phyloP scores from a whole-genome alignment of 2,888 invertebrate species.

The Lepidocyrtoides sp. region DNA sequence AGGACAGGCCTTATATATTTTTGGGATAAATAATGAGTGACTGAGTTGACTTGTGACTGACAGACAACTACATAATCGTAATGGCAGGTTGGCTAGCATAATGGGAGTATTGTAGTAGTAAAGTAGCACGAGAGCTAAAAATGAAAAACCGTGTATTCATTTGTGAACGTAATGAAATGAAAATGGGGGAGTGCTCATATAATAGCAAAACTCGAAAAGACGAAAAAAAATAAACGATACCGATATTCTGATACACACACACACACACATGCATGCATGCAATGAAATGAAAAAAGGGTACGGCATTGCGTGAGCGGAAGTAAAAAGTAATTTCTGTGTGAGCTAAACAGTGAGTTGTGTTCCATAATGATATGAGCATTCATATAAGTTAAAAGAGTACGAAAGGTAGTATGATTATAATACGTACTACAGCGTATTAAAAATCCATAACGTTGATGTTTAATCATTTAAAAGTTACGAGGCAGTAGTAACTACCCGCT shows the following conservation, averaged over 20 bases:
- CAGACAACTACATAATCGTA: conserved; percentile 55
- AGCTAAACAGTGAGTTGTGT: background rate
- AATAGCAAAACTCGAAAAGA: background rate
- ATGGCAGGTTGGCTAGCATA: conserved; percentile 23
- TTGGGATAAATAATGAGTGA: conserved; percentile 48
- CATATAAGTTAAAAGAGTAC: background rate
- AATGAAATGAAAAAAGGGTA: background rate
- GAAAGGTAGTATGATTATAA: background rate
- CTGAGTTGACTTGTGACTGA: conserved; percentile 60
- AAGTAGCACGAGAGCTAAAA: conserved; percentile 12
- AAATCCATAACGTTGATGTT: conserved; percentile 28
- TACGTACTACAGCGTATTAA: conserved; percentile 23
- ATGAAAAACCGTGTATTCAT: background rate
- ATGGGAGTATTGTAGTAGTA: background rate
- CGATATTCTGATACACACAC: background rate
- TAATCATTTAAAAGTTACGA: conserved; percentile 88
- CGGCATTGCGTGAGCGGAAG: conserved; percentile 75
- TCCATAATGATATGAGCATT: background rate
- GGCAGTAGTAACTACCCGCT: conserved; percentile 4
- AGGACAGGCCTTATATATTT: conserved; percentile 48
- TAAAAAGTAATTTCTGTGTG: conserved; percentile 67
- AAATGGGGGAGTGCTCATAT: conserved; percentile 52
- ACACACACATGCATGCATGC: conserved; percentile 38
- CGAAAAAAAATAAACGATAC: conserved; percentile 22
- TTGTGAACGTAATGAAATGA: conserved; percentile 41